Percentiles rank a stretch among this genome's conserved stretches.
phyloP scores from a whole-genome alignment of 2,888 invertebrate genomes.

The Sarcophaga variegata region DNA sequence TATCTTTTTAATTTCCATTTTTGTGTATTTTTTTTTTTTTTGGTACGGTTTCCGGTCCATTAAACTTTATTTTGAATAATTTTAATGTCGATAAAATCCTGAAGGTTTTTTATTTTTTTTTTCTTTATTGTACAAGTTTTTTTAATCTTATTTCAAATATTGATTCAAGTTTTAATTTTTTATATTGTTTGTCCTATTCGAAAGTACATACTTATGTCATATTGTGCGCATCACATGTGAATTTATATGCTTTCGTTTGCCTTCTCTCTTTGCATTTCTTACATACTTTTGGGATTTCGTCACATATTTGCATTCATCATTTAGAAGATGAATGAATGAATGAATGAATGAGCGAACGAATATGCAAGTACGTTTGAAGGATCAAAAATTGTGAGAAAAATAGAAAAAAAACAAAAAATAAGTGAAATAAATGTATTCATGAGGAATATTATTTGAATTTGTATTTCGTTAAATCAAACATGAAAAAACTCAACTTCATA shows the following conservation, averaged over 20 bases:
- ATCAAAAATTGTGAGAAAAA: conserved; percentile 11
- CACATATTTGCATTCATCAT: conserved; percentile 42
- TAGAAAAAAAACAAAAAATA: not conserved
- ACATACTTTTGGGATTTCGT: conserved; percentile 45
- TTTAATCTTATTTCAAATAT: not conserved
- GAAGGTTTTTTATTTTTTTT: conserved; percentile 3
- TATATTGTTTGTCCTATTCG: conserved; percentile 26
- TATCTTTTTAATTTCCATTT: not conserved
- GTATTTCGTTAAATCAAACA: conserved; percentile 53
- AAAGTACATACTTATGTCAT: conserved; percentile 33
- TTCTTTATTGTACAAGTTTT: not conserved
- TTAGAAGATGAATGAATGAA: not conserved
- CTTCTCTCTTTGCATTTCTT: not conserved
- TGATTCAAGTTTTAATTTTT: conserved; percentile 2
- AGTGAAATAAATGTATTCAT: conserved; percentile 45
- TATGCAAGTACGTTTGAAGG: conserved; percentile 27
- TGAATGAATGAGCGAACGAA: not conserved
- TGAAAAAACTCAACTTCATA: conserved; percentile 21
- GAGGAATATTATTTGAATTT: conserved; percentile 44
- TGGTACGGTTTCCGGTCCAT: not conserved
- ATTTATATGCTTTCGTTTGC: conserved; percentile 4
- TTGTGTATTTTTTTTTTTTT: not conserved
- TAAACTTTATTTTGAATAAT: conserved; percentile 17
- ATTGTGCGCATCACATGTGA: conserved; percentile 41
- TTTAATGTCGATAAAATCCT: not conserved